Conservation (phyloP, 2,888 invertebrate species). For the Spilarctia lutea region DNA sequence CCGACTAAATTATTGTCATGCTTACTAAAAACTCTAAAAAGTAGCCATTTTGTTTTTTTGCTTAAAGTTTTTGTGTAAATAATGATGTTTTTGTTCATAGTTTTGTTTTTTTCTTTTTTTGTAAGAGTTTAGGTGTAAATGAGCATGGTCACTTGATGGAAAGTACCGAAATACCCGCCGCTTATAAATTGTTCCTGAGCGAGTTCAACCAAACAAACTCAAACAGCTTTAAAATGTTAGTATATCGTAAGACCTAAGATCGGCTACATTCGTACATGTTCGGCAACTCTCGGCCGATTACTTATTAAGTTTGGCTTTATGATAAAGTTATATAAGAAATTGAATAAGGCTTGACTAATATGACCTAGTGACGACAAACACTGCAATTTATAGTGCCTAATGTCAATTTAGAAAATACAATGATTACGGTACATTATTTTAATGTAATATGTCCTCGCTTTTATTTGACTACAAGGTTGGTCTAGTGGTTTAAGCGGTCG, state of each 20-base stretch:
- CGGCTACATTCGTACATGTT: neutral
- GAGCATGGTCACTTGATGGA: neutral
- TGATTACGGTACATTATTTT: neutral
- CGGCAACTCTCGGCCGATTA: constrained; percentile 1
- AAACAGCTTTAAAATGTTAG: too few relatives aligned
- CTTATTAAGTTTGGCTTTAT: constrained; percentile 1
- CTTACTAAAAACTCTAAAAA: neutral
- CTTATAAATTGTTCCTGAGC: neutral
- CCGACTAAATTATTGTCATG: neutral
- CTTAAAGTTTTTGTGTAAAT: neutral
- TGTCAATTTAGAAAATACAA: constrained; percentile 4
- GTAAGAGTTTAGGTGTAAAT: neutral
- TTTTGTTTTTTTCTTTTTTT: neutral
- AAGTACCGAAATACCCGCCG: neutral
- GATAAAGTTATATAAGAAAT: constrained; percentile 2
- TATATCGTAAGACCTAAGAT: too few relatives aligned
- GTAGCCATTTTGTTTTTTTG: neutral
- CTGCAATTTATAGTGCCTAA: neutral
- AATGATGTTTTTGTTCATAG: neutral
- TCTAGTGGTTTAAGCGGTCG: too few relatives aligned
- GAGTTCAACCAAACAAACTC: too few relatives aligned
- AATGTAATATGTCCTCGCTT: neutral
- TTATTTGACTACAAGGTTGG: neutral
- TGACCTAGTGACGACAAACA: constrained; percentile 7
- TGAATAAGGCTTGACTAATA: constrained; percentile 9